Evolutionary conservation across 2,888 invertebrate species (phyloP), one percentile per base, ranked within the genome.

Genomic region (Melieria crassipennis): DNA sequence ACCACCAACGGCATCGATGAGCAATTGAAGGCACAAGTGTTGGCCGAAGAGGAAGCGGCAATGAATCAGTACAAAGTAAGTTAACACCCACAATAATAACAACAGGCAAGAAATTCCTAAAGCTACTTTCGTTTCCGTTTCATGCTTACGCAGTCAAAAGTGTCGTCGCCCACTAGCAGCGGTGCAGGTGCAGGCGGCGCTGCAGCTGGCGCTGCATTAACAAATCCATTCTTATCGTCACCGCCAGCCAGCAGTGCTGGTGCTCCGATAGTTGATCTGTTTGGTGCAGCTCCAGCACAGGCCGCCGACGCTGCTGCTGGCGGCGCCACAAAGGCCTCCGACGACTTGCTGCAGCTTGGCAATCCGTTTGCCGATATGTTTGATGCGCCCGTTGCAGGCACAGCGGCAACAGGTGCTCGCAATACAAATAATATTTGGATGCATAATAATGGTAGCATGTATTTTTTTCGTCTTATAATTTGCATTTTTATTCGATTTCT

Each of bases 41-140:
- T 99, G 73, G 98, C 98, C 46, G 98, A 99, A 84, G 99, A 99
- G 86, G 97, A 98, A 86, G 96, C 96, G 45, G 95, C 95, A 70
- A 93, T 99, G 91, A 97, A 95, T 87, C 95, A 96, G 87, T 95
- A 97, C 86, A 98, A 97, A 92, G 98, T 96, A 86, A 81, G 79
- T 77, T 13, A 52, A 66, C 1, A 30, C 2, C 30, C 30, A 3
- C 48, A 47, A 10, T n/a, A 5, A 50, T 7, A 50, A 64, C 10
- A 7, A 10, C 13, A 52, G 16, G 7, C 45, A n/a, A 47, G 43
- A 7, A 13, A 13, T 45, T 52, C 30, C 47, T 6, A 30, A 30
- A 30, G 30, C 30, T 30, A 30, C 30, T 11, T 71, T 61, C n/a
- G 67, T 64, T 68, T 55, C 65, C 57, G 58, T 71, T 52, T 63